These are phyloP conservation scores for Anastrepha ludens DNA, from an alignment of 1,140 invertebrate genomes.

Conservation along the genomic window DNA sequence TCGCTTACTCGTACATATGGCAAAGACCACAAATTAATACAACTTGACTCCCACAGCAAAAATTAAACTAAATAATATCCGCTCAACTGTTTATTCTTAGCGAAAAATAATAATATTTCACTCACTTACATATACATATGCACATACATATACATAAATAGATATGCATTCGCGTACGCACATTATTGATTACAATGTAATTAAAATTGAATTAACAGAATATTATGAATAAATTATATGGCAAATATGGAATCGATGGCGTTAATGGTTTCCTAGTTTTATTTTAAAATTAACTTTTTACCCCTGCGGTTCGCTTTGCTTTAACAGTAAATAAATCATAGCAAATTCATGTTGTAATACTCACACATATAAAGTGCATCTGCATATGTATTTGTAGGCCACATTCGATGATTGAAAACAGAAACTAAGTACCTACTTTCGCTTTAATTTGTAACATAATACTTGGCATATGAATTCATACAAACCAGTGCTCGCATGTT, in stretches of 20 bases:
- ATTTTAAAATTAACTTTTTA: conserved; percentile 27
- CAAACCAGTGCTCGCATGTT: too few relatives aligned
- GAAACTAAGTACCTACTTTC: too few relatives aligned
- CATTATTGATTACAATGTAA: conserved; percentile 43
- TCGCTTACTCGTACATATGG: too few relatives aligned
- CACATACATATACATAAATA: neutral
- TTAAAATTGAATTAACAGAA: conserved; percentile 30
- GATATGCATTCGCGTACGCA: neutral
- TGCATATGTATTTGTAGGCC: neutral
- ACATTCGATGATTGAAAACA: neutral
- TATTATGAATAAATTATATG: conserved; percentile 15
- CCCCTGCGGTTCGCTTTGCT: neutral
- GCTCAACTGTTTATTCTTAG: neutral
- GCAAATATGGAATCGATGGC: neutral
- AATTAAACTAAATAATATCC: neutral
- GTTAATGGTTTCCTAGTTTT: conserved; percentile 26
- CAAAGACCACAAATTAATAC: too few relatives aligned
- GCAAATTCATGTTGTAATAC: neutral
- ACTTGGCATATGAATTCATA: too few relatives aligned
- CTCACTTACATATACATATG: neutral
- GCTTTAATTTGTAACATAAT: too few relatives aligned
- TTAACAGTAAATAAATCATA: conserved; percentile 9
- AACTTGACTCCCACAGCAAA: too few relatives aligned
- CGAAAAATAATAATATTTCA: conserved; percentile 45
- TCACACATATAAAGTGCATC: neutral